Base-by-base conservation (phyloP, 2,113 vertebrate genomes). In the Pachyramphus minor region DNA sequence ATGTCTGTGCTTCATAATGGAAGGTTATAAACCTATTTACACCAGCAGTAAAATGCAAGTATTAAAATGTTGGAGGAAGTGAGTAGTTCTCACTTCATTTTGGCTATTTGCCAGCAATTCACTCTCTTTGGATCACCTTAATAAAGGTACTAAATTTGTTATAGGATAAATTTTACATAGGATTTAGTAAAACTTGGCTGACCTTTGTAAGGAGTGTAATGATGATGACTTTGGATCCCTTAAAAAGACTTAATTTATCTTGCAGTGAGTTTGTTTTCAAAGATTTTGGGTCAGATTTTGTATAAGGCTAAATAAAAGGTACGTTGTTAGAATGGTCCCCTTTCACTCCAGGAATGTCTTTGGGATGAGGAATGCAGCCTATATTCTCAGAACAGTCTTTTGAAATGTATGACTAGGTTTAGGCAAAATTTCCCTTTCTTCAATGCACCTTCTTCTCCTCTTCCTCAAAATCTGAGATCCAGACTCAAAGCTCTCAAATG, bases 1-100 rank as follows among this genome's bases (percentile, higher is more conserved):
- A 97, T 98, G 97, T 93, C 96, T 96, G 86, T 89, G 91, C 93
- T 96, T 96, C 94, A 87, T 96, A 95, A 39, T 0, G 93, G 96
- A 97, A 98, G 95, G 96, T 97, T 98, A 94, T 94, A 98, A 98
- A 95, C 94, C 94, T 97, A 97, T 97, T 97, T 98, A 96, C 79
- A 84, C 80, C 94, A 95, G 92, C 93, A 93, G 71, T 96, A 96
- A 98, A 87, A 80, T 66, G 35, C 42, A 95, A 93, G 89, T 82
- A 96, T 96, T 96, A 97, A 96, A 98, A 96, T 92, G 72, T 97
- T 87, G 56, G 55, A 87, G 64, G 56, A 95, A 96, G 66, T 84
- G 72, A 93, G 56, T 72, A 92, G 89, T 53, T 55, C 69, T 95
- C 59, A 92, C 91, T 95, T 94, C 30, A 72, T 91, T 95, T 88